Evolutionary conservation across 1,140 invertebrate genomes (phyloP).

Genomic region (Bombus waltoni): DNA sequence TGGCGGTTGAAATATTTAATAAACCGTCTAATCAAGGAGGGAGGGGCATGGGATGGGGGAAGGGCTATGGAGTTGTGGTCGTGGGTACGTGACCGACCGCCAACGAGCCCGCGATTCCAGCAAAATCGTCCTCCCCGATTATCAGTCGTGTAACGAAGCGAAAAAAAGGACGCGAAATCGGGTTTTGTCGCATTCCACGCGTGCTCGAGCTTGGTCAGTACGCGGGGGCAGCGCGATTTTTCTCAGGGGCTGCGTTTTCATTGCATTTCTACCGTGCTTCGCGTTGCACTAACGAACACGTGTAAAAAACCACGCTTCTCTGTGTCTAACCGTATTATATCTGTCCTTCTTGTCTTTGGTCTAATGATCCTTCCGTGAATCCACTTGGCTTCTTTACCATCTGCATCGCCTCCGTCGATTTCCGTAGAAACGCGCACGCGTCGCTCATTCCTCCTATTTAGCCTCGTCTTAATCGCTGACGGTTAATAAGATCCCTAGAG

Average conservation of each 20-base stretch:
- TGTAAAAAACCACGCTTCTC: neutral
- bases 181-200: constrained; percentile 38
- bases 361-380: constrained; percentile 9
- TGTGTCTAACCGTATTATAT: constrained; percentile 24
- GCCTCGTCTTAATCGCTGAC: neutral
- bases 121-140: constrained; percentile 34
- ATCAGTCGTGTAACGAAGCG: constrained; percentile 29
- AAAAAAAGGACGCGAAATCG: constrained; percentile 33
- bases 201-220: neutral
- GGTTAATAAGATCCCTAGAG: neutral
- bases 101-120: constrained; percentile 29
- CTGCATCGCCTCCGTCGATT: neutral
- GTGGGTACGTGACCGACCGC: constrained; percentile 25
- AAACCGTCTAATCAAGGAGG: constrained; percentile 10
- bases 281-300: constrained; percentile 17
- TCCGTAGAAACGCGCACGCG: neutral
- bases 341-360: neutral
- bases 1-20: constrained; percentile 23
- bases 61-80: neutral
- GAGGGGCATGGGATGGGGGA: too few species aligned
- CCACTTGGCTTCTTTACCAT: neutral
- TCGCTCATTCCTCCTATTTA: neutral
- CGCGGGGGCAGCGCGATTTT: constrained; percentile 20
- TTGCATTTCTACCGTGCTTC: constrained; percentile 25
- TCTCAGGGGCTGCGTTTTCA: constrained; percentile 23